Conservation (phyloP, 2,113 vertebrate genomes). For the Saccopteryx leptura region DNA sequence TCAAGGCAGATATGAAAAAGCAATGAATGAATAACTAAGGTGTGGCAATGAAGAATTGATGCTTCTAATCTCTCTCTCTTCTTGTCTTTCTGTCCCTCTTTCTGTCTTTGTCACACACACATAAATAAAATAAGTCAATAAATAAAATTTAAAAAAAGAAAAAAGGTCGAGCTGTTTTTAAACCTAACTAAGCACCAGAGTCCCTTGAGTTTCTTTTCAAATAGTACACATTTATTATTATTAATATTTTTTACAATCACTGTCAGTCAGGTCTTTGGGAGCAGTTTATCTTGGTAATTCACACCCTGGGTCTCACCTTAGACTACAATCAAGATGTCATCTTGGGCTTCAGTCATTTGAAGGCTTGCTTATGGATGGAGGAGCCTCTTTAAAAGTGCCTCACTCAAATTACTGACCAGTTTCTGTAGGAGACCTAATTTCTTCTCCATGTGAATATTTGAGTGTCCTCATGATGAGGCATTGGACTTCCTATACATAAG, state of each 20-base stretch:
- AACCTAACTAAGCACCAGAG: background rate
- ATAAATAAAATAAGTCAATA: background rate
- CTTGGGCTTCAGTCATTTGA: background rate
- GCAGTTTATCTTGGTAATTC: background rate
- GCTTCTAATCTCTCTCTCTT: too few species aligned
- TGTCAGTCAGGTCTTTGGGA: slow-evolving; percentile 19
- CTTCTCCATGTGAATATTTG: background rate
- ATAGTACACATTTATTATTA: background rate
- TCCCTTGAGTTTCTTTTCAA: slow-evolving; percentile 19
- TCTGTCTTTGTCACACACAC: too few species aligned
- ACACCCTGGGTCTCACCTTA: background rate
- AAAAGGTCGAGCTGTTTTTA: background rate
- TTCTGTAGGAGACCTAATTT: background rate
- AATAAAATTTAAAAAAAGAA: background rate
- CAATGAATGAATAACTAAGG: too few species aligned
- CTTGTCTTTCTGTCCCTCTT: too few species aligned
- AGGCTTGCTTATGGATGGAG: background rate
- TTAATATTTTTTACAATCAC: background rate
- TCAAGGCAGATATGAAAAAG: too few species aligned
- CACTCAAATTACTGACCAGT: background rate
- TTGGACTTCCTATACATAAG: background rate
- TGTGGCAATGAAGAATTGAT: too few species aligned
- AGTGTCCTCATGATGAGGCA: background rate
- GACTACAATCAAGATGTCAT: background rate
- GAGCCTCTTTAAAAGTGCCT: background rate